Base-by-base conservation (phyloP, 1,140 invertebrate genomes). In the Lycorma delicatula region DNA sequence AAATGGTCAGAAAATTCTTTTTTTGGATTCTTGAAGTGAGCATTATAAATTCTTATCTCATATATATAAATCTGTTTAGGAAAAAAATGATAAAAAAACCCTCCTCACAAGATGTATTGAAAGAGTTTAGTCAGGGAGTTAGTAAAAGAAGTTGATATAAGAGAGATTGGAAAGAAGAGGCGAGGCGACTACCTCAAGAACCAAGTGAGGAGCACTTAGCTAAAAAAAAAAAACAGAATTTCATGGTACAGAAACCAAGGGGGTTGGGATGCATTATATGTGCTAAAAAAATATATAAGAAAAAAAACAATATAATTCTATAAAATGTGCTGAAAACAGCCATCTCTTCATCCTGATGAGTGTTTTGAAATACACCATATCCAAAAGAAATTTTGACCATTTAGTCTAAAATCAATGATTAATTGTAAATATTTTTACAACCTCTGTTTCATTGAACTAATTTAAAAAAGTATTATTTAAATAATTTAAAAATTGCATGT, bases 1-100 rank as follows among this genome's bases (percentile, higher is more conserved):
- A 66, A 68, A 62, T 69, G 62, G 62, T 68, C 36, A 54, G 55
- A 44, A 64, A 64, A 36, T 9, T 58, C 47, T 64, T 62, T 64
- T 64, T 60, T 58, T 58, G 56, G 58, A 41, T 20, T 46, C 56
- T 59, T 29, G 58, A 64, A 47, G 62, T 62, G 22, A 55, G 57
- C 31, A 44, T 52, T 9, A 54, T 62, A 12, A 60, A 60, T 26
- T 48, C 51, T 51, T 64, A 59, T 27, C 54, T 63, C 11, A 7
- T 63, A 11, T 60, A 59, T 47, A 54, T 50, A 16, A n/a, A n/a
- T n/a, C n/a, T n/a, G n/a, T 20, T 25, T 7, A 4, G 11, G 27
- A 20, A 49, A 18, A 12, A 12, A 26, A 25, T 25, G 20, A 52
- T 4, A 52, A 29, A 29, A 52, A 31, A 13, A 22, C 28, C 11